Evolutionary conservation across 2,797 vertebrate genomes (phyloP).

Genomic region (Leucoraja ocellata): DNA sequence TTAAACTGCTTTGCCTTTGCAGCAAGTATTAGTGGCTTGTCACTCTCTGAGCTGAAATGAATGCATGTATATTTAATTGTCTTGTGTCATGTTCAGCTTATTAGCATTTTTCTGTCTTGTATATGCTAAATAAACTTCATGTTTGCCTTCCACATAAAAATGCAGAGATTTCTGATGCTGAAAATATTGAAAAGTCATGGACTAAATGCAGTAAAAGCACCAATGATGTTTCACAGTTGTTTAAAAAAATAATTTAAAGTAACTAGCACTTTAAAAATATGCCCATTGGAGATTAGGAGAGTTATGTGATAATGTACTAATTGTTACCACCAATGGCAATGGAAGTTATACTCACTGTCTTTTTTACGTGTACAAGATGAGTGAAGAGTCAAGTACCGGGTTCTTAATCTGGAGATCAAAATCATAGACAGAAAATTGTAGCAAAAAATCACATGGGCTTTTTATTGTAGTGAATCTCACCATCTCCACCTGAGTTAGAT

Average conservation of each 20-base stretch:
- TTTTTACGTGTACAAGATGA: neutral
- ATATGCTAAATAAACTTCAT: neutral
- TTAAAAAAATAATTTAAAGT: neutral
- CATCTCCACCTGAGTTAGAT: too few relatives aligned
- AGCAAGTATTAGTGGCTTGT: neutral
- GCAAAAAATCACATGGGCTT: neutral
- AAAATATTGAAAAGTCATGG: neutral
- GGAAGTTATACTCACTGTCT: neutral
- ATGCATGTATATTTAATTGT: slow-evolving; percentile 11
- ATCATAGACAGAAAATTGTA: neutral
- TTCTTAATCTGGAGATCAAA: neutral
- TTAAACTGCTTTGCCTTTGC: slow-evolving; percentile 8
- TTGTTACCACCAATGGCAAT: neutral
- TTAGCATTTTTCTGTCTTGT: neutral
- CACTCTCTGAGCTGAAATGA: slow-evolving; percentile 7
- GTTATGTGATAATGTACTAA: neutral
- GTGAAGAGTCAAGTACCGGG: neutral
- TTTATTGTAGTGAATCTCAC: neutral
- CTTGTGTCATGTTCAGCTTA: neutral
- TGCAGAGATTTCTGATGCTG: neutral
- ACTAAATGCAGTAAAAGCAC: neutral
- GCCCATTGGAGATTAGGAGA: neutral
- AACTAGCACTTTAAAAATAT: neutral
- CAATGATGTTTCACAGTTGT: neutral
- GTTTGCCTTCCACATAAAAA: neutral